Evolutionary conservation across 2,797 vertebrate species (phyloP).

Genomic region (Girardinus metallicus): DNA sequence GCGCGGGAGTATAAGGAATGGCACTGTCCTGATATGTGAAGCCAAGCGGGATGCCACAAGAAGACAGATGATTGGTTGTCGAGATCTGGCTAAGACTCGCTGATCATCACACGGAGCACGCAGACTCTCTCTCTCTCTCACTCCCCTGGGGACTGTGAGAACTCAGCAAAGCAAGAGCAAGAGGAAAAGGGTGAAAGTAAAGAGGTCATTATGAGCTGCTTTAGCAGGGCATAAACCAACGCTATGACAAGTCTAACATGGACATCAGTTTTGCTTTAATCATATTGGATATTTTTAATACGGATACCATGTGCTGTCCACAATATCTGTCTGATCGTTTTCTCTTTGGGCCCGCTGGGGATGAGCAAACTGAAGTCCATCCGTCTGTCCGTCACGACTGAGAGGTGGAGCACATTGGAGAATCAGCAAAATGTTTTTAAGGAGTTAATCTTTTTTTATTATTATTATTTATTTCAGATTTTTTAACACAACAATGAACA

Average conservation of each 20-base stretch:
- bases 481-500: too few relatives aligned
- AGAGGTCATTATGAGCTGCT: conserved; percentile 61
- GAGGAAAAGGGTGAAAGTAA: conserved; percentile 39
- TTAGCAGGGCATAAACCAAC: conserved; percentile 22
- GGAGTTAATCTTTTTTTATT: neutral
- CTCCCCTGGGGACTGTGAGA: conserved; percentile 52
- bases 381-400: neutral
- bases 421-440: neutral
- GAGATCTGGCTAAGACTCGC: conserved; percentile 64
- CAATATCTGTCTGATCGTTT: neutral
- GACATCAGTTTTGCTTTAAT: neutral
- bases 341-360: neutral
- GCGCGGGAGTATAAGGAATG: conserved; percentile 67
- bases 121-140: conserved; percentile 37
- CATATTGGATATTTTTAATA: neutral
- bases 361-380: neutral
- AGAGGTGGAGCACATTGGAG: neutral
- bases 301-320: neutral
- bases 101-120: conserved; percentile 74
- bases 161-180: conserved; percentile 49
- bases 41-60: conserved; percentile 55
- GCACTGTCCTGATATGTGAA: conserved; percentile 66
- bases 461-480: too few relatives aligned
- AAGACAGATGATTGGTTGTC: conserved; percentile 76
- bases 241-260: conserved; percentile 3